Evolutionary conservation across 2,888 invertebrate genomes (phyloP).

Genomic region (Eucera pruinosa): DNA sequence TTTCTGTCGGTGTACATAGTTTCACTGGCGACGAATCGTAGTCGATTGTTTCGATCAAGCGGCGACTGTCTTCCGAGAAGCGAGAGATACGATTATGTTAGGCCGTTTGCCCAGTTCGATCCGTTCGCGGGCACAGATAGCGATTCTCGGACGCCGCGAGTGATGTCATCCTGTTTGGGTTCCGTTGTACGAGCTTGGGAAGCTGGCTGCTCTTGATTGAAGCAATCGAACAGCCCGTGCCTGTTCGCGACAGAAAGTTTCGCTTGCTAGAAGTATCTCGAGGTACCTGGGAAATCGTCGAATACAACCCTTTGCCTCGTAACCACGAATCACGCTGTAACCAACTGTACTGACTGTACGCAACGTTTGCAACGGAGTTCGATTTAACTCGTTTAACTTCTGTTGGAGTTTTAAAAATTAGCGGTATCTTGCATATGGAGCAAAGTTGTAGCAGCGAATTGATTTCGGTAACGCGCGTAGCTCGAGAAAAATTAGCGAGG

Average conservation of each 20-base stretch:
- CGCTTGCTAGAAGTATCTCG: neutral
- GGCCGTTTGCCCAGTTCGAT: constrained; percentile 30
- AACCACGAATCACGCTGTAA: too few relatives aligned
- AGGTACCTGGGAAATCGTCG: too few relatives aligned
- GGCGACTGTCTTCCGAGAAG: constrained; percentile 34
- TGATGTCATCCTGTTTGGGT: constrained; percentile 33
- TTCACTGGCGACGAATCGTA: neutral
- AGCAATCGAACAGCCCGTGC: neutral
- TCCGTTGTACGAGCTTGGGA: neutral
- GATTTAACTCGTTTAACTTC: too few relatives aligned
- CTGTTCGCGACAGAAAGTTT: neutral
- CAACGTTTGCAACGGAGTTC: too few relatives aligned
- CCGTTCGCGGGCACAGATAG: constrained; percentile 18
- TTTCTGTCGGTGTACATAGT: neutral
- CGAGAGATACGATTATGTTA: constrained; percentile 29
- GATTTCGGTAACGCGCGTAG: too few relatives aligned
- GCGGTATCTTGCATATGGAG: too few relatives aligned
- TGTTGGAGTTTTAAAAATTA: too few relatives aligned
- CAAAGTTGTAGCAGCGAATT: too few relatives aligned
- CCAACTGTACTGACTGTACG: too few relatives aligned
- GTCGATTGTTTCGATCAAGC: constrained; percentile 22
- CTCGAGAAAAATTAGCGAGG: too few relatives aligned
- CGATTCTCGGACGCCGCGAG: constrained; percentile 34
- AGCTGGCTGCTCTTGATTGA: constrained; percentile 7
- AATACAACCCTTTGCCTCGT: too few relatives aligned